Evolutionary conservation across 2,113 vertebrate genomes (phyloP).

Genomic region (Thalassoma bifasciatum): DNA sequence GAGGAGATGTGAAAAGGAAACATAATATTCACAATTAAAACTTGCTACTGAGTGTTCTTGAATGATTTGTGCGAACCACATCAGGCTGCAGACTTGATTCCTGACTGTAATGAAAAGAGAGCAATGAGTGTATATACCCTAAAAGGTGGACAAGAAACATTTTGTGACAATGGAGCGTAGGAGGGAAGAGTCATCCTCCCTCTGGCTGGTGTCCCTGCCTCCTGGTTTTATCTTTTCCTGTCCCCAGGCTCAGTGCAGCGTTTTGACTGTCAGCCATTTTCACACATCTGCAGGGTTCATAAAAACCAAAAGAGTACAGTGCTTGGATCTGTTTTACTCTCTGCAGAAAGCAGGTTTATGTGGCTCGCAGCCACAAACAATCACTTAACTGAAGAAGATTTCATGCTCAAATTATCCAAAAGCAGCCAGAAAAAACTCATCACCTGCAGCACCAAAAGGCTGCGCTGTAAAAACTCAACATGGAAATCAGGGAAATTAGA

Average conservation of each 20-base stretch:
- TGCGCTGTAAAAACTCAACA: neutral
- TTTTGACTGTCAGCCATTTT: constrained; percentile 23
- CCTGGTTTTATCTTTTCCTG: neutral
- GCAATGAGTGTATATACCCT: neutral
- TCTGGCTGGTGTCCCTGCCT: constrained; percentile 1
- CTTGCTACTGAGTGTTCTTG: neutral
- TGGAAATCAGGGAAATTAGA: neutral
- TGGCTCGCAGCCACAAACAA: neutral
- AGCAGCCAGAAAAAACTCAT: neutral
- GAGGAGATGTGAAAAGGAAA: neutral
- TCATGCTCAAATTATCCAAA: constrained; percentile 10
- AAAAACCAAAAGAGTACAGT: constrained; percentile 1
- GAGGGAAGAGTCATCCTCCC: constrained; percentile 10
- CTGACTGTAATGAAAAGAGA: neutral
- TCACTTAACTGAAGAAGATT: constrained; percentile 15
- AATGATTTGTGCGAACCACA: neutral
- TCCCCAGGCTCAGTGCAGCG: neutral
- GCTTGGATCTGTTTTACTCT: neutral
- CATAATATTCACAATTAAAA: neutral
- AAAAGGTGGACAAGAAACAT: neutral
- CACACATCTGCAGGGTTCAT: constrained; percentile 32
- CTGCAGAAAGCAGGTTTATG: neutral
- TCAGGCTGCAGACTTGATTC: neutral
- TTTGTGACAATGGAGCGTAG: neutral
- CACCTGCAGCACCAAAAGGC: neutral